These are phyloP conservation scores for Ptyas mucosa DNA, from an alignment of 2,113 vertebrate genomes.

Conservation along the genomic window DNA sequence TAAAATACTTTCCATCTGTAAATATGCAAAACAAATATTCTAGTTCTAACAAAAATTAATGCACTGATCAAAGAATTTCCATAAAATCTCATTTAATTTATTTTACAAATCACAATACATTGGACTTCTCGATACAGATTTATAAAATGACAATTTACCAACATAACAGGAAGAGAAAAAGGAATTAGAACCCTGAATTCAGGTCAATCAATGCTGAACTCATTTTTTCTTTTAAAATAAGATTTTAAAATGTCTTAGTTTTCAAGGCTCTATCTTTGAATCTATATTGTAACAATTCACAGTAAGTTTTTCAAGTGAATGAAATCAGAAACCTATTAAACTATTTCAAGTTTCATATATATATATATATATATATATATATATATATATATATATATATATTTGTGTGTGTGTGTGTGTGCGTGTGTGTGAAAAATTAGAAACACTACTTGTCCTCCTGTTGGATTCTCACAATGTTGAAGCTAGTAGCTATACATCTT, in stretches of 20 bases:
- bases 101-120: constrained; percentile 62
- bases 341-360: not conserved
- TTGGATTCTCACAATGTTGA: constrained; percentile 5
- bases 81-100: constrained; percentile 65
- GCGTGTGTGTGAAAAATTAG: too few species aligned
- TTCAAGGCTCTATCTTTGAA: constrained; percentile 38
- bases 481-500: constrained; percentile 30
- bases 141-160: constrained; percentile 59
- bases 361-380: too few species aligned
- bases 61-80: constrained; percentile 59
- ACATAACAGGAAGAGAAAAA: constrained; percentile 20
- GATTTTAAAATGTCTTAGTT: constrained; percentile 37
- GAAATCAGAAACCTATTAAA: constrained; percentile 14
- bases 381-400: too few species aligned
- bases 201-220: constrained; percentile 50
- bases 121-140: constrained; percentile 59
- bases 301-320: constrained; percentile 20
- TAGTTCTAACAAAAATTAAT: constrained; percentile 28
- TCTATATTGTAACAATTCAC: constrained; percentile 29
- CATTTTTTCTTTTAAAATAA: constrained; percentile 32
- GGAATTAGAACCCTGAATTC: constrained; percentile 42
- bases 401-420: too few species aligned
- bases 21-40: constrained; percentile 38
- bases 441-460: not conserved
- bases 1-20: constrained; percentile 42